phyloP scores from a whole-genome alignment of 2,797 vertebrate genomes.

The Lithobates pipiens region DNA sequence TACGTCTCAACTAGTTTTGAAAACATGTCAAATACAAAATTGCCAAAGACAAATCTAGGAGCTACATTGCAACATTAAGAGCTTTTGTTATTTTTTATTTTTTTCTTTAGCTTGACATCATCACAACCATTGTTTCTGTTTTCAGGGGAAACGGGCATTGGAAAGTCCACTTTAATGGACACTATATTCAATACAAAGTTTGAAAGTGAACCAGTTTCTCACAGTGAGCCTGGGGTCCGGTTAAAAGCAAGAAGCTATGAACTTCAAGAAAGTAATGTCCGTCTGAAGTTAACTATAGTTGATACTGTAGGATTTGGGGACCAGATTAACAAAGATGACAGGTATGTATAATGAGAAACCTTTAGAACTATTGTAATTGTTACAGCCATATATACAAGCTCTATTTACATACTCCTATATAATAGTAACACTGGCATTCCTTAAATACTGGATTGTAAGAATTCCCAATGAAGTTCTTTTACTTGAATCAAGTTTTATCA shows the following conservation, averaged over 20 bases:
- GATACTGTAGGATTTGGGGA: constrained; percentile 83
- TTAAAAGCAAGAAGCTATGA: constrained; percentile 84
- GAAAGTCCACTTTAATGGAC: constrained; percentile 84
- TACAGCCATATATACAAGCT: neutral
- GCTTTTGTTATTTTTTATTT: no score
- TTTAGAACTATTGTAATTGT: neutral
- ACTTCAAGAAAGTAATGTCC: constrained; percentile 83
- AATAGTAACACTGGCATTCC: no score
- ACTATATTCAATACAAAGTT: constrained; percentile 85
- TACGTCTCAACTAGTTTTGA: neutral
- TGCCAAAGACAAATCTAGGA: neutral
- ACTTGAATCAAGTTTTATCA: no score
- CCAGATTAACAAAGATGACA: constrained; percentile 86
- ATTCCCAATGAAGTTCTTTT: no score
- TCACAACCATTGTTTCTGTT: neutral
- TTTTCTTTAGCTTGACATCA: no score
- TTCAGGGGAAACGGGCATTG: constrained; percentile 81
- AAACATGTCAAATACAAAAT: neutral
- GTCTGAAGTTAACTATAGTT: constrained; percentile 81
- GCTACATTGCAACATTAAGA: neutral
- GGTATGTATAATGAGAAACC: constrained; percentile 66
- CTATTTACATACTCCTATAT: no score
- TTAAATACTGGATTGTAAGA: no score
- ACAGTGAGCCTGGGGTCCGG: constrained; percentile 80
- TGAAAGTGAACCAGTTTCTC: constrained; percentile 80